phyloP scores from a whole-genome alignment of 1,140 invertebrate genomes.

The Hetaerina americana region DNA sequence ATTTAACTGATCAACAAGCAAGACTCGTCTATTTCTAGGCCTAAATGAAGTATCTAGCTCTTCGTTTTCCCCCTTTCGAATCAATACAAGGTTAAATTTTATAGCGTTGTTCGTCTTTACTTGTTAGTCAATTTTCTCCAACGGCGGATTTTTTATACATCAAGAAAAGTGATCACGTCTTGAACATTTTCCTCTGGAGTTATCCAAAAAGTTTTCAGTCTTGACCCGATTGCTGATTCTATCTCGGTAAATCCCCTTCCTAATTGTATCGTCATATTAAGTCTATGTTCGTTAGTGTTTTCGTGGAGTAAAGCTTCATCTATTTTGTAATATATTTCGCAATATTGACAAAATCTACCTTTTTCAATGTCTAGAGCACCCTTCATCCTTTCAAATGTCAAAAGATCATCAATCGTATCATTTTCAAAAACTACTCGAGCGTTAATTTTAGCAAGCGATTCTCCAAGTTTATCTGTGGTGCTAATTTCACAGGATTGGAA shows the following conservation, averaged over 20 bases:
- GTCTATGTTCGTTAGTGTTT: background rate
- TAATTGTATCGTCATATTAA: background rate
- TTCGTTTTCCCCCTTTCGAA: background rate
- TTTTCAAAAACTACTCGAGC: background rate
- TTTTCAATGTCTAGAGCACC: background rate
- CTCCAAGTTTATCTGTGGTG: background rate
- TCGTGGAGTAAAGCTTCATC: no score
- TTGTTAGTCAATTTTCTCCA: background rate
- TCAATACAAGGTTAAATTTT: background rate
- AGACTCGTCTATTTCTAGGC: background rate
- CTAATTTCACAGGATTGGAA: no score
- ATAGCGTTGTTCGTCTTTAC: background rate
- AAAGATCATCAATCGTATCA: no score
- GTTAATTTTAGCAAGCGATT: background rate
- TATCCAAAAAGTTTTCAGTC: no score
- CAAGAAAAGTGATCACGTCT: no score
- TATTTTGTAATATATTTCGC: no score
- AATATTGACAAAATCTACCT: background rate
- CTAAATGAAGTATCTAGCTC: background rate
- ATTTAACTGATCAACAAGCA: background rate
- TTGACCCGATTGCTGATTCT: background rate
- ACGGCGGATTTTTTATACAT: background rate
- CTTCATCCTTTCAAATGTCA: background rate
- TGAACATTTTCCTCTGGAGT: no score
- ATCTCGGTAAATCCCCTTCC: background rate